phyloP scores from a whole-genome alignment of 2,113 vertebrate genomes.

The Crotalus horridus region DNA sequence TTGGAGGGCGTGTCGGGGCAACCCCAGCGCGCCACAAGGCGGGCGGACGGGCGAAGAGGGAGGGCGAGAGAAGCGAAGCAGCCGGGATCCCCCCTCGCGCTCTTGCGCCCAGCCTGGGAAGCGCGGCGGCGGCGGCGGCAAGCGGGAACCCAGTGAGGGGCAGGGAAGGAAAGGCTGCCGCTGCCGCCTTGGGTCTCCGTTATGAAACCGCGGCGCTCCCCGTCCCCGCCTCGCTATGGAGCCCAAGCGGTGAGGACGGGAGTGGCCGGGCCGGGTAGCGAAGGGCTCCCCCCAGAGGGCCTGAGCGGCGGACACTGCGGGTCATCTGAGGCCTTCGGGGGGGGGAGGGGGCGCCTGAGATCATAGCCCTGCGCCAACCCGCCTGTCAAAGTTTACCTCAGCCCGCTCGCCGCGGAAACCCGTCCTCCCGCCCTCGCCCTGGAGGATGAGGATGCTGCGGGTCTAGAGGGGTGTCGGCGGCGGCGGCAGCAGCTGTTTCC shows the following conservation, averaged over 20 bases:
- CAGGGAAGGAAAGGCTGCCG: neutral
- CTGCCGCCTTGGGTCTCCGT: neutral
- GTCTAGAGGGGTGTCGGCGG: neutral
- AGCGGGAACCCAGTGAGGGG: neutral
- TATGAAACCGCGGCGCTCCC: neutral
- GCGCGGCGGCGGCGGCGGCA: neutral
- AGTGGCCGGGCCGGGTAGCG: conserved; percentile 5
- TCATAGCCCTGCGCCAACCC: conserved; percentile 8
- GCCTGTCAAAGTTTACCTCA: conserved; percentile 35
- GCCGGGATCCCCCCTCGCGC: neutral
- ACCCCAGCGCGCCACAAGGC: neutral
- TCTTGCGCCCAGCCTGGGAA: neutral
- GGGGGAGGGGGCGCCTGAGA: neutral
- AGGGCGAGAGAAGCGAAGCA: neutral
- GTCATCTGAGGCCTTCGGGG: conserved; percentile 61
- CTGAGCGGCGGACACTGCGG: conserved; percentile 59
- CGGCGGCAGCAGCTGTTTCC: no score
- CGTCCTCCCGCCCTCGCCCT: neutral
- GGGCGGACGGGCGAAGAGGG: neutral
- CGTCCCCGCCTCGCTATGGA: conserved; percentile 12
- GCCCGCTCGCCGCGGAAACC: conserved; percentile 8
- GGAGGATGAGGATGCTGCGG: neutral
- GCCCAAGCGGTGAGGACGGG: conserved; percentile 19
- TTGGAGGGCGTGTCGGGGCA: neutral
- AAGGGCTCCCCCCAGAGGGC: conserved; percentile 56